Evolutionary conservation across 2,113 vertebrate genomes (phyloP).

Genomic region (Pterocles burchelli): DNA sequence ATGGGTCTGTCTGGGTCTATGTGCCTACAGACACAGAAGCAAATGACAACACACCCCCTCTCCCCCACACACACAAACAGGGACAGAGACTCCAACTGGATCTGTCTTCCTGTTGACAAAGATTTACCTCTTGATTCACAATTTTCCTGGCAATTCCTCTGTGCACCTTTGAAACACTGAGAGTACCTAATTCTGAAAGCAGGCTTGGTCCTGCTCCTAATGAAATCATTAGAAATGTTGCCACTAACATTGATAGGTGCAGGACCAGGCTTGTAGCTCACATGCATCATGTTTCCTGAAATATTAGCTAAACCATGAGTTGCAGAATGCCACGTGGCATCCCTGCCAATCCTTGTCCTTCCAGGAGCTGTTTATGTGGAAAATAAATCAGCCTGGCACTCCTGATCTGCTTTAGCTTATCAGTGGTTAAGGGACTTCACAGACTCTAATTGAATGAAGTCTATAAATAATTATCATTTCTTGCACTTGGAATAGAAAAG

Average conservation of each 20-base stretch:
- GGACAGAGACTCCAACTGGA: neutral
- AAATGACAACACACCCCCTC: neutral
- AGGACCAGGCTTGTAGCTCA: neutral
- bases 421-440: neutral
- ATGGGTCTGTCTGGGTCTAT: neutral
- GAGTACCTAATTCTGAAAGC: neutral
- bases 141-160: neutral
- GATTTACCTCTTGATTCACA: neutral
- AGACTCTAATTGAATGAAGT: neutral
- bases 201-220: constrained; percentile 39
- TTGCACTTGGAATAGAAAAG: neutral
- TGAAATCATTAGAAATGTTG: constrained; percentile 27
- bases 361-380: neutral
- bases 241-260: neutral
- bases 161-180: neutral
- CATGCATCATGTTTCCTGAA: constrained; percentile 1
- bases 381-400: neutral
- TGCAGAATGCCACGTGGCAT: neutral
- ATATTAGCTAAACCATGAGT: constrained; percentile 15
- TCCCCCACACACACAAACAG: neutral
- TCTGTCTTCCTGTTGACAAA: neutral
- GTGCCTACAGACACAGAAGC: neutral
- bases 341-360: neutral
- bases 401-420: neutral
- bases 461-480: neutral